phyloP scores from a whole-genome alignment of 2,888 invertebrate genomes.

The Conomelus anceps region DNA sequence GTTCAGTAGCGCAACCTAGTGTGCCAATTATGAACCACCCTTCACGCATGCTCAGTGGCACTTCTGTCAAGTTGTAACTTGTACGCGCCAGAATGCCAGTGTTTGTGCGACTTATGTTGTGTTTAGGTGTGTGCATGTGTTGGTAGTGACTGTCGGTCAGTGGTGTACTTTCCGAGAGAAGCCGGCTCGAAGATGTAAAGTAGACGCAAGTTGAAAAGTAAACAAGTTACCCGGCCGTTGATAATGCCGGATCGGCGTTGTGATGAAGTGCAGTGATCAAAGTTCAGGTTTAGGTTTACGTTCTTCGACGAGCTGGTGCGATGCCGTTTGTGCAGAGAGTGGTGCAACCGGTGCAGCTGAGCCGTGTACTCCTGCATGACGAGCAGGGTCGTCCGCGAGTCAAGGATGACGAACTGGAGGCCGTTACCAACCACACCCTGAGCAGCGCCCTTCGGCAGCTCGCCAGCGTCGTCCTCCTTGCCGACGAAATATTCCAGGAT shows the following conservation, averaged over 20 bases:
- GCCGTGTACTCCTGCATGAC: conserved; percentile 57
- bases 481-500: conserved; percentile 80
- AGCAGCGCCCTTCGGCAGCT: conserved; percentile 78
- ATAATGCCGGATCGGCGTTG: not conserved
- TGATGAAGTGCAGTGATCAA: not conserved
- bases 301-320: not conserved
- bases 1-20: not conserved
- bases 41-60: not conserved
- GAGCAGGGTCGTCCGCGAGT: conserved; percentile 54
- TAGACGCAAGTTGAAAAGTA: not conserved
- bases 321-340: conserved; percentile 86
- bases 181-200: conserved; percentile 5
- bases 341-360: conserved; percentile 73
- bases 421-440: conserved; percentile 79
- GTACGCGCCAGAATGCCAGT: not conserved
- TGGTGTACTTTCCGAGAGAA: not conserved
- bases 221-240: not conserved
- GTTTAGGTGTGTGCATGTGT: not conserved
- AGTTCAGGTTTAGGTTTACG: not conserved
- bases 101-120: not conserved
- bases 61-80: not conserved
- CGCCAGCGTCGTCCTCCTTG: conserved; percentile 72
- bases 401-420: conserved; percentile 70
- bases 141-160: not conserved
- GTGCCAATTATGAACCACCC: not conserved